Evolutionary conservation across 2,888 invertebrate species (phyloP).

Genomic region (Spodoptera littoralis): DNA sequence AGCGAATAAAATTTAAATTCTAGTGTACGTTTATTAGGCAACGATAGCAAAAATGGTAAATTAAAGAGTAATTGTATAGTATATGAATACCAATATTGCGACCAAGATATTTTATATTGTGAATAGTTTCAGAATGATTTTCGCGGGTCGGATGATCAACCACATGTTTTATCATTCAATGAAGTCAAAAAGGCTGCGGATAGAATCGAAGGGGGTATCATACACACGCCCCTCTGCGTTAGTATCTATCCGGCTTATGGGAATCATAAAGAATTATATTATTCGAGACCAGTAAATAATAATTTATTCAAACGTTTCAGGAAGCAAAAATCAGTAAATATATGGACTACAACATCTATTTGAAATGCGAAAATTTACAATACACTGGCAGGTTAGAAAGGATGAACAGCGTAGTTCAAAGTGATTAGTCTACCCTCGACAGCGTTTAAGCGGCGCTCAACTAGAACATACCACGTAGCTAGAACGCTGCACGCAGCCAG

Average conservation of each 20-base stretch:
- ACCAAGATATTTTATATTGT: no score
- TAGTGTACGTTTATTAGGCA: constrained; percentile 3
- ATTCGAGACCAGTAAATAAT: neutral
- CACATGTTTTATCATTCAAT: constrained; percentile 73
- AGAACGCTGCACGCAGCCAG: no score
- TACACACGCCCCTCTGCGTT: constrained; percentile 85
- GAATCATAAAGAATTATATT: no score
- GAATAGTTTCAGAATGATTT: constrained; percentile 51
- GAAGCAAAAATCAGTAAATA: constrained; percentile 84
- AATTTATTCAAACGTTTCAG: constrained; percentile 65
- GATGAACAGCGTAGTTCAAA: no score
- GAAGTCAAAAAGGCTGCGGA: constrained; percentile 82
- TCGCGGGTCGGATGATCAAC: constrained; percentile 29
- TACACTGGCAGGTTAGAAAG: constrained; percentile 93
- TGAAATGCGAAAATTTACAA: constrained; percentile 96
- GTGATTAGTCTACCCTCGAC: no score
- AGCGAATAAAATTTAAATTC: constrained; percentile 27
- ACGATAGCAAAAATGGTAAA: constrained; percentile 25
- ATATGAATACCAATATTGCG: no score
- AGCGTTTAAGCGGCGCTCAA: no score
- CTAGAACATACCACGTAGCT: neutral
- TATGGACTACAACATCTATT: constrained; percentile 92
- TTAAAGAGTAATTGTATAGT: neutral
- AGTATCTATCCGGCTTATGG: constrained; percentile 48
- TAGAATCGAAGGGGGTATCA: constrained; percentile 79